These are phyloP conservation scores for Apodemus speciosus DNA, from an alignment of 2,113 vertebrate species.

Conservation along the genomic window DNA sequence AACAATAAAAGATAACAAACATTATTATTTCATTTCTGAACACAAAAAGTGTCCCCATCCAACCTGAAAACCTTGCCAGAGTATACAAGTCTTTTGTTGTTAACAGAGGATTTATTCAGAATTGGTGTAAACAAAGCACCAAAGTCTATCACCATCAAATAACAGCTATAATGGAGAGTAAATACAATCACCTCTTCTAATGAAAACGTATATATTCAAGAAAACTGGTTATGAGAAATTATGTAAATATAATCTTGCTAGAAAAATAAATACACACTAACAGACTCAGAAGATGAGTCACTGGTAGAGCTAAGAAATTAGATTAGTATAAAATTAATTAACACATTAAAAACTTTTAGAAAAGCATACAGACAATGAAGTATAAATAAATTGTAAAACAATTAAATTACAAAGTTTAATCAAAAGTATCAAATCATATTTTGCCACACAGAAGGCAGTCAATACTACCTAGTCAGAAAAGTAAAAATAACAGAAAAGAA, in stretches of 20 bases:
- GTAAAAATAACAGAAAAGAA: no score
- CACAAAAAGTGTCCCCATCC: background rate
- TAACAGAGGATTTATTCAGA: background rate
- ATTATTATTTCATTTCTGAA: background rate
- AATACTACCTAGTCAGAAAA: no score
- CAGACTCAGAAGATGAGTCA: background rate
- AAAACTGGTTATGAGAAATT: background rate
- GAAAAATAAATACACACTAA: background rate
- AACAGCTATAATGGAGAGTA: background rate
- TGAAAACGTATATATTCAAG: background rate
- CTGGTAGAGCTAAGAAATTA: background rate
- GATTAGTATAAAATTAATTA: background rate
- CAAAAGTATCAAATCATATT: no score
- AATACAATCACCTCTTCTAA: background rate
- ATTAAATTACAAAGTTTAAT: no score
- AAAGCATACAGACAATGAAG: background rate
- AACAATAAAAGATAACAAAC: background rate
- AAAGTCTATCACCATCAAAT: background rate
- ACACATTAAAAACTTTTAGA: background rate
- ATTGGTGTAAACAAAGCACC: background rate
- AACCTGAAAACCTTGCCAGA: background rate
- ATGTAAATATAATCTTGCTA: background rate
- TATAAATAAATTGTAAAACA: no score
- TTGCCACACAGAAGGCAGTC: no score
- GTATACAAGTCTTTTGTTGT: background rate